Percentiles rank a stretch among this genome's conserved stretches.
phyloP scores from a whole-genome alignment of 2,888 invertebrate species.

The Anaspis maculata region DNA sequence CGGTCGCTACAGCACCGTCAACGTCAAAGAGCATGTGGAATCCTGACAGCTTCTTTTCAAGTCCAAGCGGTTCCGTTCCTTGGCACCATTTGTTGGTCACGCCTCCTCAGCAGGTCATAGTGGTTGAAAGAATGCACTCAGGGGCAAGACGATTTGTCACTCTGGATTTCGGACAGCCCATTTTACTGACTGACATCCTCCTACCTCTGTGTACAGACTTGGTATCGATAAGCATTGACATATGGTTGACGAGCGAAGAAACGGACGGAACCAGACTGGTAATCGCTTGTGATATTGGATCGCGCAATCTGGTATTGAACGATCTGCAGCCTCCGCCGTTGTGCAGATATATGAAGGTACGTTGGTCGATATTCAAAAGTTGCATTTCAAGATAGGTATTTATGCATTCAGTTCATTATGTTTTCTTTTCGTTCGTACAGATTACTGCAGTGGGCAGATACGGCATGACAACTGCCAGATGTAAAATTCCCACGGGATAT shows the following conservation, averaged over 20 bases:
- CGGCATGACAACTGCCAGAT: constrained; percentile 84
- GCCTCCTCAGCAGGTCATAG: constrained; percentile 75
- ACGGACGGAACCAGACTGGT: constrained; percentile 76
- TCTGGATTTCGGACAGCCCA: constrained; percentile 81
- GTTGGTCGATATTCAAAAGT: too few relatives aligned
- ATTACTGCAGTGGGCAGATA: constrained; percentile 87
- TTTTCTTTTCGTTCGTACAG: constrained; percentile 44
- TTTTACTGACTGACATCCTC: constrained; percentile 78
- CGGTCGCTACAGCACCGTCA: constrained; percentile 4
- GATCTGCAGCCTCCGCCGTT: constrained; percentile 87
- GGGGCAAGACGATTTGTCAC: constrained; percentile 88
- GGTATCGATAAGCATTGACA: constrained; percentile 79
- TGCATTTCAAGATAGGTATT: too few relatives aligned
- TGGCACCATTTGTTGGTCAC: constrained; percentile 54
- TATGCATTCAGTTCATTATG: too few relatives aligned
- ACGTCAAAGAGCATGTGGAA: constrained; percentile 15
- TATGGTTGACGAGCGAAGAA: constrained; percentile 84
- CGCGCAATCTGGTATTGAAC: constrained; percentile 73
- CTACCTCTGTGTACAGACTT: constrained; percentile 75
- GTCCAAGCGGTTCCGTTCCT: constrained; percentile 13
- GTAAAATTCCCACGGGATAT: constrained; percentile 85
- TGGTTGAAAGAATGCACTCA: constrained; percentile 89
- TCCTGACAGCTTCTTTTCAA: constrained; percentile 26
- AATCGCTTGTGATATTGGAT: constrained; percentile 80
- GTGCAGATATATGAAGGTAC: constrained; percentile 81